Base-by-base conservation (phyloP, 2,888 invertebrate species). In the Agonopterix arenella region DNA sequence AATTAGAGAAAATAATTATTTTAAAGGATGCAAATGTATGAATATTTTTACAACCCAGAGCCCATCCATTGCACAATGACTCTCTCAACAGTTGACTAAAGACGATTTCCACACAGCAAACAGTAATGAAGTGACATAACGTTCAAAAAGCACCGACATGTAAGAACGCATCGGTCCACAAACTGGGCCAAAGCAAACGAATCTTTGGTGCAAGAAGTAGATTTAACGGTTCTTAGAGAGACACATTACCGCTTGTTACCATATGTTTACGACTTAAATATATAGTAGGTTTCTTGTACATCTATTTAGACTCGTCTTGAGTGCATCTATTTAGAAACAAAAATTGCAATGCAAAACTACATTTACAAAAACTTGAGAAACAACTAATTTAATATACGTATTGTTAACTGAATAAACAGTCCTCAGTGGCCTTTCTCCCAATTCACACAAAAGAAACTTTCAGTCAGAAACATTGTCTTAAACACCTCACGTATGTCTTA, bases 171-270 rank as follows among this genome's bases (percentile, higher is more conserved):
- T 51, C 46, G 47, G 44, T 50, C 44, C 47, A 38, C 47, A 65
- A 74, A 75, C 68, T 75, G 61, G 73, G 68, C 57, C 73, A 73
- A 63, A 67, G 60, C 57, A 70, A 76, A 74, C 68, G 68, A 67
- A 65, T 68, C 68, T 64, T 64, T 58, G 61, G 66, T 68, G 68
- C 64, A 67, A 66, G 67, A 66, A 67, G 71, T 74, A 62, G 64
- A 68, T 70, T 65, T 77, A 76, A 76, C 76, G 74, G 77, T 70
- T 56, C 61, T 59, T 52, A 58, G 59, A 59, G 64, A 61, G 62
- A 69, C 69, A 64, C 57, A 57, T 59, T 64, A 65, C 63, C 64
- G 62, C 61, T 57, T 58, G 53, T 57, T 49, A 56, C 48, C 44
- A 49, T 44, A 52, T 65, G 60, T 65, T 65, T 62, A 59, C 28